These are phyloP conservation scores for Steinernema carpocapsae DNA, from an alignment of 2,888 invertebrate species.

Conservation along the genomic window DNA sequence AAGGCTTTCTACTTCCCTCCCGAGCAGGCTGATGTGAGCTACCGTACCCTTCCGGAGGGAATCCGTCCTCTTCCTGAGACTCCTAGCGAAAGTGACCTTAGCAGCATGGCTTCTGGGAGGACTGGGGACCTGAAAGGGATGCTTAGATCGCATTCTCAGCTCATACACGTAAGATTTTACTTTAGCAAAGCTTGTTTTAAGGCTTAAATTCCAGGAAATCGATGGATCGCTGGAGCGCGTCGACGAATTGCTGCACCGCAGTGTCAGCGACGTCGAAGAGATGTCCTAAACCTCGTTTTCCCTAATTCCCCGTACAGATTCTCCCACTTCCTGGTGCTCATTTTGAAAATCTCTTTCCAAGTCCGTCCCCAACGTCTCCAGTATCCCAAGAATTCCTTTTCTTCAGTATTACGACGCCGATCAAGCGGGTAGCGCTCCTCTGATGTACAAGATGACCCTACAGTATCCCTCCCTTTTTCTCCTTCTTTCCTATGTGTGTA, in stretches of 20 bases:
- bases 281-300: not conserved
- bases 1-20: constrained; percentile 25
- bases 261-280: constrained; percentile 11
- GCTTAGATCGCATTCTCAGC: constrained; percentile 14
- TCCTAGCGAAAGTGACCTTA: constrained; percentile 12
- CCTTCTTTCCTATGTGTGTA: not conserved
- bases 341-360: not conserved
- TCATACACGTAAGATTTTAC: not conserved
- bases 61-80: constrained; percentile 33
- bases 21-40: constrained; percentile 42
- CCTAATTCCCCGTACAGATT: not conserved
- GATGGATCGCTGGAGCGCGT: constrained; percentile 1
- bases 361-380: not conserved
- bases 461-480: not conserved
- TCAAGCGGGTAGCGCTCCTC: not conserved
- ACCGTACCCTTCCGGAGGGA: constrained; percentile 48
- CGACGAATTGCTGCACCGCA: constrained; percentile 4
- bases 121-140: constrained; percentile 3
- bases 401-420: constrained; percentile 15
- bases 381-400: too few relatives aligned
- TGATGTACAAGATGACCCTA: too few relatives aligned
- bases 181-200: too few relatives aligned
- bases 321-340: constrained; percentile 24
- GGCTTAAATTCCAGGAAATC: not conserved
- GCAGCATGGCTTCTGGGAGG: constrained; percentile 2